A percentile compares a stretch with the other conserved stretches of the same genome.
These are phyloP conservation scores for Harpegnathos saltator DNA, from an alignment of 1,140 invertebrate genomes.

Conservation along the genomic window DNA sequence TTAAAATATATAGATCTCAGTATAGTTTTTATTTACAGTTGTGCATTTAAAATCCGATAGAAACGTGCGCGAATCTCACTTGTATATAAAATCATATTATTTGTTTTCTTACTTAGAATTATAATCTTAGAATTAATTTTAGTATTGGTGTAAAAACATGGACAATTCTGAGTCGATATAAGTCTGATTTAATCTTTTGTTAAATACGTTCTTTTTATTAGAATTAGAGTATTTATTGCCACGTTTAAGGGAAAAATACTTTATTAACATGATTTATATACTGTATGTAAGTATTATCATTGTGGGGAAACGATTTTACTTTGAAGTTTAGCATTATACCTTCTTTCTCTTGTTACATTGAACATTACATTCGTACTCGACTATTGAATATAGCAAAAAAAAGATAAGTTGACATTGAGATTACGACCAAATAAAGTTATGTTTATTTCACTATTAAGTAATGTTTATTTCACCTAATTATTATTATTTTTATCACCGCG, in stretches of 20 bases:
- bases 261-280: constrained; percentile 24
- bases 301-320: constrained; percentile 18
- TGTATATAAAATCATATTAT: constrained; percentile 26
- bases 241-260: constrained; percentile 36
- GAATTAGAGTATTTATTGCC: constrained; percentile 44
- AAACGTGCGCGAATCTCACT: constrained; percentile 59
- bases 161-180: constrained; percentile 10
- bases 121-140: neutral
- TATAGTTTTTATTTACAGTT: constrained; percentile 65
- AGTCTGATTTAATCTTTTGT: constrained; percentile 33
- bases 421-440: constrained; percentile 26
- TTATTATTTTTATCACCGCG: neutral
- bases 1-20: constrained; percentile 68
- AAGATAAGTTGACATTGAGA: constrained; percentile 29
- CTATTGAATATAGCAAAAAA: neutral
- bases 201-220: constrained; percentile 15
- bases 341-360: constrained; percentile 6
- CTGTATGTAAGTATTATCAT: constrained; percentile 39
- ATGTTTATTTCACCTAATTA: neutral
- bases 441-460: neutral
- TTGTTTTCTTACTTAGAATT: constrained; percentile 20
- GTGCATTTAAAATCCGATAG: constrained; percentile 66
- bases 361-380: neutral
- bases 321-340: constrained; percentile 59
- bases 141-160: constrained; percentile 36